Conservation (phyloP, 2,113 vertebrate genomes). For the Rhea pennata region DNA sequence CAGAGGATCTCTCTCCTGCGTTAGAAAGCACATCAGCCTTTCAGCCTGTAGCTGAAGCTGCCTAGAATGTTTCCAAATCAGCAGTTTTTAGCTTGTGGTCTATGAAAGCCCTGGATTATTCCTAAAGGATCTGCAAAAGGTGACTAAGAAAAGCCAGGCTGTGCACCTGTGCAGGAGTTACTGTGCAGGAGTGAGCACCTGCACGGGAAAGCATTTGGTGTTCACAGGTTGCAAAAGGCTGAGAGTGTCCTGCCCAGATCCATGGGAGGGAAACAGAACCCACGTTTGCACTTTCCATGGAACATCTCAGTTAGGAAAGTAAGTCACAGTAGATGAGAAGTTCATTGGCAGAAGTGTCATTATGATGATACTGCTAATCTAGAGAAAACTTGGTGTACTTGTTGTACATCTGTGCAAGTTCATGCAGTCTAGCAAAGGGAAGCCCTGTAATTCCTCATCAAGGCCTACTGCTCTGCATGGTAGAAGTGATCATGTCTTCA, state of each 20-base stretch:
- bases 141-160: not conserved
- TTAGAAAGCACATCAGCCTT: not conserved
- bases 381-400: accelerated
- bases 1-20: not conserved
- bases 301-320: not conserved
- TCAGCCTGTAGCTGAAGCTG: not conserved
- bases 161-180: accelerated
- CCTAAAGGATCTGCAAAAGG: not conserved
- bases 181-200: not conserved
- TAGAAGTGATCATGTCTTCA: not conserved
- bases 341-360: slow-evolving; percentile 22
- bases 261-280: not conserved
- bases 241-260: not conserved
- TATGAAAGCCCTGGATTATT: not conserved
- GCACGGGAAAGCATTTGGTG: accelerated
- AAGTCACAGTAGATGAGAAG: not conserved
- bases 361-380: not conserved
- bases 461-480: not conserved
- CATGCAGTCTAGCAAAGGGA: not conserved
- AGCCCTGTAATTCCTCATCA: not conserved
- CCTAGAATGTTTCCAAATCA: not conserved
- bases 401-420: not conserved
- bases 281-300: not conserved
- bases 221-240: not conserved
- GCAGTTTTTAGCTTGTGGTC: not conserved